A percentile compares a stretch with the other conserved stretches of the same genome.
Conservation (phyloP, 2,797 vertebrate genomes). For the Fundulus diaphanus region DNA sequence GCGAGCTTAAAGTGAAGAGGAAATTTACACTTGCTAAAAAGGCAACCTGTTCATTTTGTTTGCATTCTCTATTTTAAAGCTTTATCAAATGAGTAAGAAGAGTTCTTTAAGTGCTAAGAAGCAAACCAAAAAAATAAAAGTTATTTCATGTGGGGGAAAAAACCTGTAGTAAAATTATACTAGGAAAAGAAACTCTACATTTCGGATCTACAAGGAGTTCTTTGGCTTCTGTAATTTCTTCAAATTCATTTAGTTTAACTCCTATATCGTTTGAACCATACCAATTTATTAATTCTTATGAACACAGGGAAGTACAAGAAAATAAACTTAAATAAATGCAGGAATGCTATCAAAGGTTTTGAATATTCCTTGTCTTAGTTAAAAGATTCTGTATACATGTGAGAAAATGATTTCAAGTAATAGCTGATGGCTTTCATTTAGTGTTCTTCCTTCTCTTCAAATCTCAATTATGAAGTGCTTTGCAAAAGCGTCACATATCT, state of each 20-base stretch:
- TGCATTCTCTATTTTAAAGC: constrained; percentile 11
- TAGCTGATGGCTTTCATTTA: neutral
- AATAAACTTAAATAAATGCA: neutral
- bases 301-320: constrained; percentile 12
- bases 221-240: neutral
- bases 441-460: neutral
- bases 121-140: neutral
- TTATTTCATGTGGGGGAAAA: neutral
- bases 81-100: constrained; percentile 3
- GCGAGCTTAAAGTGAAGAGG: constrained; percentile 13
- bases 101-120: neutral
- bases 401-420: neutral
- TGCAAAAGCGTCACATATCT: neutral
- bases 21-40: constrained; percentile 20
- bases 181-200: neutral
- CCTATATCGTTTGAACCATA: constrained; percentile 5
- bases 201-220: constrained; percentile 10
- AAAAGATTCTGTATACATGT: constrained; percentile 10
- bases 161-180: neutral
- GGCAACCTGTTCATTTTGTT: constrained; percentile 15
- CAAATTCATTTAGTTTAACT: neutral
- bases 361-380: constrained; percentile 11
- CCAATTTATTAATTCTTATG: constrained; percentile 11
- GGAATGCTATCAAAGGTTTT: constrained; percentile 11
- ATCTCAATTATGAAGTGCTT: neutral